phyloP scores from a whole-genome alignment of 2,888 invertebrate species.

The Dicranocentrus wangi region DNA sequence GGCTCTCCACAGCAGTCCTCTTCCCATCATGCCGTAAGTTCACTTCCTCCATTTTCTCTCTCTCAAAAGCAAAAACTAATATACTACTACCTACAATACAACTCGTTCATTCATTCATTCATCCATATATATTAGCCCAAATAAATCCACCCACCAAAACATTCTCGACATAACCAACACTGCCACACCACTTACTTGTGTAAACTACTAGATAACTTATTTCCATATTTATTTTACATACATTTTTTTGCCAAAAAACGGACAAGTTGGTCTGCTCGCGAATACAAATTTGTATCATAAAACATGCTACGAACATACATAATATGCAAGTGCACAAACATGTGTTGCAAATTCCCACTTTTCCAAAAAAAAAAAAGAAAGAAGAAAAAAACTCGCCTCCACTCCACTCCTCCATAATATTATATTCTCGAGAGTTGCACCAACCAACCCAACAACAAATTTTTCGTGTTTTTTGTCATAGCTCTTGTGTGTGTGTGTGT shows the following conservation, averaged over 20 bases:
- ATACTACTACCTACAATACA: background rate
- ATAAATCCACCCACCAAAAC: background rate
- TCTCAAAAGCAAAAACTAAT: no score
- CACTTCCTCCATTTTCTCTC: slow-evolving; percentile 48
- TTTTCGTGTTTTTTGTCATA: no score
- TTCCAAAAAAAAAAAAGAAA: background rate
- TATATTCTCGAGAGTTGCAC: no score
- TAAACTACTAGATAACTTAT: background rate
- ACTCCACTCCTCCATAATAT: slow-evolving; percentile 2
- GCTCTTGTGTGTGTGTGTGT: no score
- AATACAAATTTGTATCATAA: slow-evolving; percentile 60
- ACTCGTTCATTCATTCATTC: background rate
- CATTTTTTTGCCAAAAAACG: background rate
- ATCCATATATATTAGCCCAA: no score
- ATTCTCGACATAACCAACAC: background rate
- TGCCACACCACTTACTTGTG: background rate
- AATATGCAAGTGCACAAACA: slow-evolving; percentile 20
- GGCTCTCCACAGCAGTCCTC: slow-evolving; percentile 63
- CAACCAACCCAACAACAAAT: no score
- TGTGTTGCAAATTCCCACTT: slow-evolving; percentile 27
- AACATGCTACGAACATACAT: slow-evolving; percentile 3
- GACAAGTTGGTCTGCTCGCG: background rate
- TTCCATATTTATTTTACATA: background rate
- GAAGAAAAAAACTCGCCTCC: background rate
- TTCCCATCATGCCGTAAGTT: slow-evolving; percentile 65